A percentile compares a stretch with the other conserved stretches of the same genome.
phyloP scores from a whole-genome alignment of 37 sponge, comb jelly and placozoan genomes.

The Cladorhizidae sp. region DNA sequence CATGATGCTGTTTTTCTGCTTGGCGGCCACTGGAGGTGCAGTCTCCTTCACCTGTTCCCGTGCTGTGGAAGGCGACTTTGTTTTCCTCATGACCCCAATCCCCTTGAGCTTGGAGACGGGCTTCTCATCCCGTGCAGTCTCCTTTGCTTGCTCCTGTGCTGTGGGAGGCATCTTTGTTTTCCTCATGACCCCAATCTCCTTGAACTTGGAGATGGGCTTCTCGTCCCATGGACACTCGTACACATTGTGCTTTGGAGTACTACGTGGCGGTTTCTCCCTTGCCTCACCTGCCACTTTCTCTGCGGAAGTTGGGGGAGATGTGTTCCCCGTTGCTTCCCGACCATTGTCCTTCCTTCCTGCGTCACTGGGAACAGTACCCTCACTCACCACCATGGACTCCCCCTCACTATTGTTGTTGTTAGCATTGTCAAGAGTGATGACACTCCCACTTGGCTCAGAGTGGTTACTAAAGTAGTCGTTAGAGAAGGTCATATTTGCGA shows the following conservation, averaged over 20 bases:
- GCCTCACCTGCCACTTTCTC: not conserved
- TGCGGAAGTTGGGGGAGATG: not conserved
- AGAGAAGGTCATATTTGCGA: conserved; percentile 1
- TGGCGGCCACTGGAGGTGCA: not conserved
- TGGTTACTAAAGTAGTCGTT: not conserved
- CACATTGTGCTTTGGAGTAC: not conserved
- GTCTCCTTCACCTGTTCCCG: not conserved
- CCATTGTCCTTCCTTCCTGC: not conserved
- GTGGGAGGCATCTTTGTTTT: not conserved
- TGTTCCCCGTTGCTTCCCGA: not conserved
- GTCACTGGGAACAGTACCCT: not conserved
- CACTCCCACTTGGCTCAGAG: not conserved
- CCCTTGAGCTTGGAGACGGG: conserved; percentile 16
- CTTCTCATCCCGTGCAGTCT: conserved; percentile 34
- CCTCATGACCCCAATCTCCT: not conserved
- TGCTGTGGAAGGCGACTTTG: not conserved
- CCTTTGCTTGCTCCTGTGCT: conserved; percentile 1
- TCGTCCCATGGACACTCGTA: conserved; percentile 43
- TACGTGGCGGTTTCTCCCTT: not conserved
- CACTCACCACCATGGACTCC: not conserved
- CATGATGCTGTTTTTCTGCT: not conserved
- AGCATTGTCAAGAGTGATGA: conserved; percentile 1
- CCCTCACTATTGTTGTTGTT: conserved; percentile 35
- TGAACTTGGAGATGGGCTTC: conserved; percentile 23
- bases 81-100: not conserved